phyloP scores from a whole-genome alignment of 2,113 vertebrate species.

The Podarcis muralis region DNA sequence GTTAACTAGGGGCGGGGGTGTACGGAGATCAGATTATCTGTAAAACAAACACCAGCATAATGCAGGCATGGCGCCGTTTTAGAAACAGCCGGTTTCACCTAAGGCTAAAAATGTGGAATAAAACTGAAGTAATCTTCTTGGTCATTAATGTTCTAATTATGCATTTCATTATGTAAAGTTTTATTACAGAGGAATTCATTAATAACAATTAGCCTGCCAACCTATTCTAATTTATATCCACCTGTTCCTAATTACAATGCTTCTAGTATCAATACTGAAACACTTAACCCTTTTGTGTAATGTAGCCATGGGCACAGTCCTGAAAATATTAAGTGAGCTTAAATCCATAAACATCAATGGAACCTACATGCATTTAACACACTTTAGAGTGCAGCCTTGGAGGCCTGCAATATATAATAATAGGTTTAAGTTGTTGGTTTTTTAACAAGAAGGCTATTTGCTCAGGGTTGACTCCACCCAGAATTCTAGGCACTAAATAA shows the following conservation, averaged over 20 bases:
- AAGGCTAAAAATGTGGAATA: constrained; percentile 66
- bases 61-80: constrained; percentile 43
- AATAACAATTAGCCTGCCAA: constrained; percentile 67
- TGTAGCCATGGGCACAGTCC: background rate
- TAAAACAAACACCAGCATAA: constrained; percentile 47
- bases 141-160: constrained; percentile 75
- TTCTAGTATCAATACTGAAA: constrained; percentile 65
- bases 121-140: constrained; percentile 62
- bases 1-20: constrained; percentile 11
- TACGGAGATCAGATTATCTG: constrained; percentile 2
- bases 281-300: constrained; percentile 46
- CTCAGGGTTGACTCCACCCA: background rate
- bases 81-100: constrained; percentile 59
- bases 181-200: constrained; percentile 69
- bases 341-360: background rate
- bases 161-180: constrained; percentile 73
- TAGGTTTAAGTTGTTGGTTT: background rate
- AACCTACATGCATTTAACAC: background rate
- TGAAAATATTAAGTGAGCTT: background rate
- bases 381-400: background rate
- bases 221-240: constrained; percentile 67
- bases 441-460: background rate
- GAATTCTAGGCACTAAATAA: no score
- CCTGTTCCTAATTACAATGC: constrained; percentile 67
- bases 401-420: background rate